These are phyloP conservation scores for Corvus cornix DNA, from an alignment of 2,113 vertebrate species.

Conservation along the genomic window DNA sequence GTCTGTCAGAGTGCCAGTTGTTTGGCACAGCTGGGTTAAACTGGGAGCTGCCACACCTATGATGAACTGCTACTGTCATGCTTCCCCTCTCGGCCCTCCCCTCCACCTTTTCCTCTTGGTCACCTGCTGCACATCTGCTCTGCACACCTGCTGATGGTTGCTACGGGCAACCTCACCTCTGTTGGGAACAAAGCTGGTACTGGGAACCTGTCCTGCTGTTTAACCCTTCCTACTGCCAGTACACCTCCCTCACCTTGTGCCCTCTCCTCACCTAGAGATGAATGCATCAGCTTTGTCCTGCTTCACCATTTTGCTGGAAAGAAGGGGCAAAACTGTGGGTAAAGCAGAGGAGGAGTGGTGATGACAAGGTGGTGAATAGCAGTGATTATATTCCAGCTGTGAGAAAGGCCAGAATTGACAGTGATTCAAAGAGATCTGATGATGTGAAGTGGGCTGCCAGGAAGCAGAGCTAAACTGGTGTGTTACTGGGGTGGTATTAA, in stretches of 20 bases:
- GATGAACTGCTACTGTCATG: background rate
- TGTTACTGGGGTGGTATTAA: background rate
- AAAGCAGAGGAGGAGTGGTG: background rate
- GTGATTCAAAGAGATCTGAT: background rate
- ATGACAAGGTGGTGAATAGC: background rate
- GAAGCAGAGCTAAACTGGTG: background rate
- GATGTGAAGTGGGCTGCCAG: background rate
- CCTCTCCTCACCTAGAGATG: background rate
- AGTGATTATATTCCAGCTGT: background rate
- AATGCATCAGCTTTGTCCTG: background rate
- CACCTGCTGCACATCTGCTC: background rate
- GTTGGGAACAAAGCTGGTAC: background rate
- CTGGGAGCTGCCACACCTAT: background rate
- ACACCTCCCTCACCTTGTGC: background rate
- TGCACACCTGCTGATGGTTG: background rate
- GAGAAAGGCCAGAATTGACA: background rate
- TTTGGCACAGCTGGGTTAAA: background rate
- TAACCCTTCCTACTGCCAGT: background rate
- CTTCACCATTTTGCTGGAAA: background rate
- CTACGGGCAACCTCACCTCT: background rate
- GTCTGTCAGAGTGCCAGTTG: background rate
- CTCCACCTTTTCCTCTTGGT: background rate
- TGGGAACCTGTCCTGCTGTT: background rate
- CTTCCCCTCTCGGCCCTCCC: background rate
- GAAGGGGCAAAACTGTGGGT: background rate